Evolutionary conservation across 2,888 invertebrate genomes (phyloP), one percentile per base, ranked within the genome.

Genomic region (Lymantria monacha): DNA sequence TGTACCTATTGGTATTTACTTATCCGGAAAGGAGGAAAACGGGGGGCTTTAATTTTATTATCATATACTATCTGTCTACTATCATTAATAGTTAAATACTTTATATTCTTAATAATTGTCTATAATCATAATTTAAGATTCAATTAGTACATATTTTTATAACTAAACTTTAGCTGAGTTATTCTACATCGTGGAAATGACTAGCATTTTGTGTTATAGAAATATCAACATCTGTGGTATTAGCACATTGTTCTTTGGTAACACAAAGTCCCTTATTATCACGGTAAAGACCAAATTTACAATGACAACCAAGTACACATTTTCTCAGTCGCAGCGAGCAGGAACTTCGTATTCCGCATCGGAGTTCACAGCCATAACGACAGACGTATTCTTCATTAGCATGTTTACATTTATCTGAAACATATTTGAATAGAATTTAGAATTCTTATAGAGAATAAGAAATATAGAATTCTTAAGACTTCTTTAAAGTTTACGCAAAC

Each of bases 361-460:
- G 65, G 0, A 66, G 64, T 50, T 85, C 85, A 33, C 87, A 88
- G 0, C 85, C 84, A 53, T 81, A 85, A 0, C 74, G 70, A 57
- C 87, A 88, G 0, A 72, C 71, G 59, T 73, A 87, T 38, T 81
- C 82, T 52, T 87, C 87, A 46, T 79, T 74, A 0, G 66, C 64
- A 10, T 69, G 57, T 0, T 55, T 33, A 52, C 87, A 88, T 60
- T 70, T 79, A 33, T 72, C 87, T 87, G 74, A 0, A 69, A 72
- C 3, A 42, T 10, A 42, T 30, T 11, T 22, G n/a, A n/a, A n/a
- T n/a, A 46, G n/a, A n/a, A 43, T 9, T n/a, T 15, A 7, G 9
- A 33, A 15, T 9, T 0, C 14, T 30, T n/a, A n/a, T 9, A 31
- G 9, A 31, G 31, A n/a, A n/a, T n/a, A n/a, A n/a, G n/a, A n/a